Base-by-base conservation (phyloP, 2,113 vertebrate species). In the Erinaceus europaeus region DNA sequence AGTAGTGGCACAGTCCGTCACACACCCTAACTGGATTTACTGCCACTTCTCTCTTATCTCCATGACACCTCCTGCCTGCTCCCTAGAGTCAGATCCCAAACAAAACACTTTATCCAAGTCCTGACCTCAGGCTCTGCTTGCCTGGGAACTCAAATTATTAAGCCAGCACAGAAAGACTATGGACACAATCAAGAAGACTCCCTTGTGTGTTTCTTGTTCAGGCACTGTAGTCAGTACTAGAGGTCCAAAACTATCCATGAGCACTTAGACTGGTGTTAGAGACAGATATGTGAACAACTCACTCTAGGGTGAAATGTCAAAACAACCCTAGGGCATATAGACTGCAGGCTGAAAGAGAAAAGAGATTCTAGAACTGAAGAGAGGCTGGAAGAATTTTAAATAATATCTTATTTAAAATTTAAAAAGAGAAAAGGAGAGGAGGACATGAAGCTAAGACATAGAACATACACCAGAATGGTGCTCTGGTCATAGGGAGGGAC, bases 201-300 rank as follows among this genome's bases (percentile, higher is more conserved):
- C 27, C 61, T 42, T 3, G 6, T n/a, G 59, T 21, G 42, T n/a
- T 65, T 55, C 13, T 59, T 18, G 11, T 36, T 64, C 9, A 42
- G 38, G n/a, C 44, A 9, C 38, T 21, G 6, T 1, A 21, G 3
- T 11, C 5, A n/a, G n/a, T n/a, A n/a, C n/a, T n/a, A n/a, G n/a
- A n/a, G n/a, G n/a, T n/a, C n/a, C n/a, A n/a, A n/a, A n/a, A n/a
- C n/a, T n/a, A n/a, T n/a, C n/a, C n/a, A n/a, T n/a, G 82, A 11
- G 38, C 36, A 32, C 27, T 27, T 5, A n/a, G 36, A 9, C 20
- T 38, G 3, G 50, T 6, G 44, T 15, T 17, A 38, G 42, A 57
- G 44, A 25, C 50, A 53, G 12, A 44, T 1, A 2, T 15, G 29
- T n/a, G 2, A 2, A 23, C 32, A 50, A 20, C 44, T 5, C 9